phyloP scores from a whole-genome alignment of 2,797 vertebrate genomes.

The Galago senegalensis region DNA sequence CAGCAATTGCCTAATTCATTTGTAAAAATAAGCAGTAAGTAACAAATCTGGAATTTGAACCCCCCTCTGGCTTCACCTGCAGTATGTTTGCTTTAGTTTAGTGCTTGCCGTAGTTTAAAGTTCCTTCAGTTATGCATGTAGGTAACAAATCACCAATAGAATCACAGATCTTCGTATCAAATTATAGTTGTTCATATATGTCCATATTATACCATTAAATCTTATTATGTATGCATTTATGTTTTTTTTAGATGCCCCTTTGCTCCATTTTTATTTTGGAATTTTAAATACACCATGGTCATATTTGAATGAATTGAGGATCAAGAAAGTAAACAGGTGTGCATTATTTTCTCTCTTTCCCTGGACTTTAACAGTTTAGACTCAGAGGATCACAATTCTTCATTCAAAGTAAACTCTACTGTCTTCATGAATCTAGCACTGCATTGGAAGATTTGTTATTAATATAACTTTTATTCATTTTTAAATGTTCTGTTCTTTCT shows the following conservation, averaged over 20 bases:
- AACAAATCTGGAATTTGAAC: neutral
- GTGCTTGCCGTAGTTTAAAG: neutral
- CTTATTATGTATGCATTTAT: neutral
- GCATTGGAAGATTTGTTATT: neutral
- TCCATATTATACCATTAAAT: too few species aligned
- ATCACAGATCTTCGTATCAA: neutral
- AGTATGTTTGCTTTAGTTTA: neutral
- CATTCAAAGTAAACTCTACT: neutral
- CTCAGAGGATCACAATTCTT: neutral
- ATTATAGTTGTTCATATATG: neutral
- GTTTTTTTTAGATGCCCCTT: neutral
- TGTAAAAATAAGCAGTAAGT: neutral
- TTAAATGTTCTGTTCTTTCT: neutral
- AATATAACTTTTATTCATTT: neutral
- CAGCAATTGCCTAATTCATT: constrained; percentile 16
- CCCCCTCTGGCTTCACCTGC: neutral
- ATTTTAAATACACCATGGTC: neutral
- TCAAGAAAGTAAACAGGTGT: neutral
- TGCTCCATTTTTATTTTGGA: neutral
- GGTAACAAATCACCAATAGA: neutral
- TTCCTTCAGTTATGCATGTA: neutral
- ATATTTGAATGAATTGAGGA: neutral
- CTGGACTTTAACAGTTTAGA: neutral
- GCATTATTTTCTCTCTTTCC: neutral
- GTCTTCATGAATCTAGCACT: neutral